Conservation (phyloP, 2,113 vertebrate species). For the Embiotoca jacksoni region DNA sequence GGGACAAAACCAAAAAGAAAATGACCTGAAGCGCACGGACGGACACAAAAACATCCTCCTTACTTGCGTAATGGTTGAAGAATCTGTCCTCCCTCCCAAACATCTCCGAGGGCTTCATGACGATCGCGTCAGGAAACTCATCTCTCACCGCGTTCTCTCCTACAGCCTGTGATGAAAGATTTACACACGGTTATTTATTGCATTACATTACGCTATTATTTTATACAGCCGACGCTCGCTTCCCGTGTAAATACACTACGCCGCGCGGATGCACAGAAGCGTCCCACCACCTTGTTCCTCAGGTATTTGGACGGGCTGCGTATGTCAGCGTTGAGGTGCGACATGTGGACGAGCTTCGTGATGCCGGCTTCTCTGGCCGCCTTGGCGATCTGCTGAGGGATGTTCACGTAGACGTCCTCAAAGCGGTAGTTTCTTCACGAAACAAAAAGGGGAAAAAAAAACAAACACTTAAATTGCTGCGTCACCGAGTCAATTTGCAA, state of each 20-base stretch:
- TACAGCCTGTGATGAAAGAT: conserved; percentile 86
- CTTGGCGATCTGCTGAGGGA: conserved; percentile 90
- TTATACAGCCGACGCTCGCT: neutral
- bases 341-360: conserved; percentile 91
- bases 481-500: neutral
- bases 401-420: conserved; percentile 90
- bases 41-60: conserved; percentile 12
- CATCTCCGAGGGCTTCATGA: conserved; percentile 94
- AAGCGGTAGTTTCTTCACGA: conserved; percentile 89
- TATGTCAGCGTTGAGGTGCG: conserved; percentile 95
- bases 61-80: conserved; percentile 95
- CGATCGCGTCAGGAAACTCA: conserved; percentile 92
- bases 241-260: neutral
- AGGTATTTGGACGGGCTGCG: conserved; percentile 93
- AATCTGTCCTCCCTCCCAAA: conserved; percentile 95
- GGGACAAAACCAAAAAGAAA: too few relatives aligned
- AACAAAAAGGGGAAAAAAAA: conserved; percentile 26
- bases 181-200: neutral
- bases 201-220: too few relatives aligned
- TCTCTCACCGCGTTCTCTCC: conserved; percentile 91
- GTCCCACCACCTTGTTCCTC: conserved; percentile 89
- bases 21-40: neutral
- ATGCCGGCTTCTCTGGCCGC: conserved; percentile 89
- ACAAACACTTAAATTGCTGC: neutral
- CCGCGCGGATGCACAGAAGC: neutral